Evolutionary conservation across 2,113 vertebrate species (phyloP), one percentile per base, ranked within the genome.

Genomic region (Plectropomus leopardus): DNA sequence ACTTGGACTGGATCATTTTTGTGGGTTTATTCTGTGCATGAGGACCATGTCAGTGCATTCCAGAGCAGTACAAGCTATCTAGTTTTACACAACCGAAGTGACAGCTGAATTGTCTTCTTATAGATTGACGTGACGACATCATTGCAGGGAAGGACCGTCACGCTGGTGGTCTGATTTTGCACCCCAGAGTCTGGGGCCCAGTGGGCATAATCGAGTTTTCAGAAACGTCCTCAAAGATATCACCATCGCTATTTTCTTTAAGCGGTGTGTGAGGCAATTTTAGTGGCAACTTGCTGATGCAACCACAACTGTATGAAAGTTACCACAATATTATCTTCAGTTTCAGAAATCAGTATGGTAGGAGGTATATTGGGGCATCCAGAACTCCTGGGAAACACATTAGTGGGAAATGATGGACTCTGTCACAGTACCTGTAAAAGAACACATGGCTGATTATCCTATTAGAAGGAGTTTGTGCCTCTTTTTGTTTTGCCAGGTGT

Each of bases 391-490:
- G 92, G 85, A 84, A 91, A 88, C 78, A 89, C 68, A 92, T 95
- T 92, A 92, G 13, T 28, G 40, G 19, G 26, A 82, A 86, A 92
- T 88, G 88, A 91, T 86, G 69, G 80, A 86, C 76, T 93, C 89
- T 91, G 72, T 93, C 89, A 90, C 92, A 76, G 82, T 85, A 83
- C 83, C 90, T 91, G 87, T 90, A 94, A 93, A 93, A 94, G 89
- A 95, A 94, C 88, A 84, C 91, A 93, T 94, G 91, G 92, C 79
- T 92, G 88, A 84, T 92, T 92, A 92, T 91, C 0, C 88, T 89
- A 84, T 91, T 72, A 85, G 68, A 80, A 83, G 80, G 65, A 73
- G 76, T 63, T 36, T 70, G 87, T 92, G 86, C 84, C 57, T 84
- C 92, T 82, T 92, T 84, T 80, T 90, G 77, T 89, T 91, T 91